Conservation (phyloP, 2,888 invertebrate species). For the Papilio gigon region DNA sequence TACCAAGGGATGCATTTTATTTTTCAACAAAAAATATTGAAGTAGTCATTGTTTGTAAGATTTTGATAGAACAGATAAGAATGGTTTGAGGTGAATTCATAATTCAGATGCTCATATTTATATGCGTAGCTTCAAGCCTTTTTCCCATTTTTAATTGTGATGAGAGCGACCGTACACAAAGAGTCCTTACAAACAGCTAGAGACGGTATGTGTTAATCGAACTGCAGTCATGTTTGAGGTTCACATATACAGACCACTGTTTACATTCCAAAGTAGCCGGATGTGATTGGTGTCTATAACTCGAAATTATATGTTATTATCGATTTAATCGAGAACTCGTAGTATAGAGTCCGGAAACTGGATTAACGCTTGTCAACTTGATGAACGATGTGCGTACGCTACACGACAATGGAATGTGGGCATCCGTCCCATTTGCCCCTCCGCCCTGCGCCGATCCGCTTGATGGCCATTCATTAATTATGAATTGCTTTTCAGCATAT, state of each 20-base stretch:
- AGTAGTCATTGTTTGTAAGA: background rate
- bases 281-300: background rate
- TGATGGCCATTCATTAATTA: slow-evolving; percentile 70
- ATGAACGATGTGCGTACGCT: slow-evolving; percentile 80
- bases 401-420: slow-evolving; percentile 79
- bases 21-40: slow-evolving; percentile 2
- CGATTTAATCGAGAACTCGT: slow-evolving; percentile 47
- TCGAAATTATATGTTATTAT: slow-evolving; percentile 32
- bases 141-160: no score
- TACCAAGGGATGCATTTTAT: slow-evolving; percentile 53
- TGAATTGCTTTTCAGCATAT: slow-evolving; percentile 58
- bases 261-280: background rate
- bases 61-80: slow-evolving; percentile 2
- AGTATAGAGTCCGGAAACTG: slow-evolving; percentile 75
- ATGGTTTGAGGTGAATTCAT: background rate
- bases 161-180: background rate
- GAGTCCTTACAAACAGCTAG: background rate
- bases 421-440: slow-evolving; percentile 70
- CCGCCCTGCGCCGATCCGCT: slow-evolving; percentile 64
- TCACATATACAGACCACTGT: background rate
- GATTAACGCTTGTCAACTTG: slow-evolving; percentile 82
- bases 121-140: background rate
- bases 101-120: background rate
- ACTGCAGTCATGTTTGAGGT: background rate
- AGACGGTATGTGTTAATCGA: background rate